A percentile compares a stretch with the other conserved stretches of the same genome.
phyloP scores from a whole-genome alignment of 2,888 invertebrate genomes.

The Rotaria socialis region DNA sequence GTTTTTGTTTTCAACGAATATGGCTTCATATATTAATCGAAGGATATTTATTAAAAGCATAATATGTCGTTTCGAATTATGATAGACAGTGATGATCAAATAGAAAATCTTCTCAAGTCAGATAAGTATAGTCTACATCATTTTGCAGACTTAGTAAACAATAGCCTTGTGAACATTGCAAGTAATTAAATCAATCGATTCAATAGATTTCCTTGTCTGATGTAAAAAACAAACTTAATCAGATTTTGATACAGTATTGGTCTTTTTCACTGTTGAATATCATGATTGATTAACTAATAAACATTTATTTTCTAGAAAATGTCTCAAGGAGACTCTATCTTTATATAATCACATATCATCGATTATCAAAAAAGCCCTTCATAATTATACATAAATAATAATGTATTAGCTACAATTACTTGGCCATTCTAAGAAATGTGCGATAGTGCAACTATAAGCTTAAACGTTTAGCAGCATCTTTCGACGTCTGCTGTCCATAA shows the following conservation, averaged over 20 bases:
- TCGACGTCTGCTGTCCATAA: not conserved
- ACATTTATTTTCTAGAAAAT: not conserved
- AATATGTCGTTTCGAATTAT: not conserved
- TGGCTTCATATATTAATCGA: not conserved
- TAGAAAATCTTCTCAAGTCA: not conserved
- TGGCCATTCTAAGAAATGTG: not conserved
- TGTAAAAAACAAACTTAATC: no score
- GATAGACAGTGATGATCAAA: not conserved
- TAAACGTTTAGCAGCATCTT: not conserved
- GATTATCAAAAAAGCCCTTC: not conserved
- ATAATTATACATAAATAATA: not conserved
- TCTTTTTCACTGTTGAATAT: no score
- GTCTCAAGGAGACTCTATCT: not conserved
- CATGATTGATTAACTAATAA: not conserved
- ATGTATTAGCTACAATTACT: not conserved
- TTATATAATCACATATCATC: not conserved
- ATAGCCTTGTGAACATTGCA: not conserved
- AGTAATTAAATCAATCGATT: not conserved
- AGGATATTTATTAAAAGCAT: not conserved
- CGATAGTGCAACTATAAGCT: not conserved
- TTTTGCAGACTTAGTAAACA: not conserved
- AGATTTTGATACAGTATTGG: no score
- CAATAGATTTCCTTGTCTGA: not conserved
- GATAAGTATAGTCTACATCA: not conserved
- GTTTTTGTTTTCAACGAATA: not conserved